Conservation (phyloP, 2,888 invertebrate species). For the Eupithecia abbreviata region DNA sequence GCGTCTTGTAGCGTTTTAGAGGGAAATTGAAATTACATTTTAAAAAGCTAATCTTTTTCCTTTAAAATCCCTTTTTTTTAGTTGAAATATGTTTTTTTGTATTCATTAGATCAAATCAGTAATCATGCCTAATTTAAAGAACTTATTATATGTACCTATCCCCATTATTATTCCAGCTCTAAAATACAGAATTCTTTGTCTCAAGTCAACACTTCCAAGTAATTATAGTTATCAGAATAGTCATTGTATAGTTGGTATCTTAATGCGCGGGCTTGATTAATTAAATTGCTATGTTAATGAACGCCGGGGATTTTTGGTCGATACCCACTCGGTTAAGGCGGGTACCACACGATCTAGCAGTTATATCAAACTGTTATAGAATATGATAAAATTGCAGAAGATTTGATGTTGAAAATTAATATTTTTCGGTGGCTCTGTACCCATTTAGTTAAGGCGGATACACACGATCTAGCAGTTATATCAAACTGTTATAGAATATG, state of each 20-base stretch:
- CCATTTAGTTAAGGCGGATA: too few relatives aligned
- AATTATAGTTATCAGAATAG: conserved; percentile 41
- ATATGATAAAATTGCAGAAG: neutral
- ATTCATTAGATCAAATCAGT: too few relatives aligned
- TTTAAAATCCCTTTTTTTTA: too few relatives aligned
- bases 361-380: neutral
- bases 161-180: neutral
- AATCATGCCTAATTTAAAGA: too few relatives aligned
- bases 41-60: too few relatives aligned
- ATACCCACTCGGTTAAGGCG: conserved; percentile 30
- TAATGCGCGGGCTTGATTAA: conserved; percentile 69
- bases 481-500: too few relatives aligned
- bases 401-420: neutral
- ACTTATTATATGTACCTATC: neutral
- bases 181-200: conserved; percentile 33
- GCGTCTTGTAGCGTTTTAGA: too few relatives aligned
- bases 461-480: too few relatives aligned
- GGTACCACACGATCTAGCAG: neutral
- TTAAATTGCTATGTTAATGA: conserved; percentile 78
- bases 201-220: conserved; percentile 25
- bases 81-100: too few relatives aligned
- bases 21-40: too few relatives aligned
- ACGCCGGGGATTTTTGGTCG: conserved; percentile 69
- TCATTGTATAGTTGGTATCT: conserved; percentile 53
- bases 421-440: too few relatives aligned